Evolutionary conservation across 2,888 invertebrate species (phyloP).

Genomic region (Synanthedon myopaeformis): DNA sequence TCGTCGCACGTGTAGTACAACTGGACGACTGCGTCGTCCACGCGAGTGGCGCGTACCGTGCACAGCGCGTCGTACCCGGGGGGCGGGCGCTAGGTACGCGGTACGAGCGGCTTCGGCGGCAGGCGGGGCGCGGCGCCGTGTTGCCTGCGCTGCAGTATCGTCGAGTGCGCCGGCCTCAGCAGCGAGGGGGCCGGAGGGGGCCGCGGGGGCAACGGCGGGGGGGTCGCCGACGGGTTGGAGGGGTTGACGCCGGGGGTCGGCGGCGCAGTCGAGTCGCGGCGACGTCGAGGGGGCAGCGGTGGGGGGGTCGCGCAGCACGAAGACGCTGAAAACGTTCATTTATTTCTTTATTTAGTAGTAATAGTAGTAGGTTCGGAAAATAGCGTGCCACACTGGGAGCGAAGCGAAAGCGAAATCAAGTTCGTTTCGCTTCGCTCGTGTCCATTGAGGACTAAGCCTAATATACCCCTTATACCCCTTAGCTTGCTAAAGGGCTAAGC

Average conservation of each 20-base stretch:
- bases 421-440: too few species aligned
- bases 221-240: conserved; percentile 14
- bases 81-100: conserved; percentile 28
- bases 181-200: conserved; percentile 56
- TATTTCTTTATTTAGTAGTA: too few species aligned
- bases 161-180: conserved; percentile 61
- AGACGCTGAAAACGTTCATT: conserved; percentile 7
- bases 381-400: too few species aligned
- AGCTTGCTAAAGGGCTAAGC: too few species aligned
- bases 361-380: too few species aligned
- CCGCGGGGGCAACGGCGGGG: conserved; percentile 50
- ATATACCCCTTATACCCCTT: too few species aligned
- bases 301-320: conserved; percentile 45
- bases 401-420: too few species aligned
- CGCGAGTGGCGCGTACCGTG: conserved; percentile 1
- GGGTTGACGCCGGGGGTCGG: conserved; percentile 10
- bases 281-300: conserved; percentile 53
- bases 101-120: conserved; percentile 46
- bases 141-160: conserved; percentile 53
- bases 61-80: conserved; percentile 2
- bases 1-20: conserved; percentile 18
- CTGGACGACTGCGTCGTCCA: conserved; percentile 10
- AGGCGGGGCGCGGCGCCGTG: conserved; percentile 39
- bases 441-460: too few species aligned
- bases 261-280: conserved; percentile 43